Evolutionary conservation across 2,888 invertebrate genomes (phyloP), one percentile per base, ranked within the genome.

Genomic region (Melitaea athalia): DNA sequence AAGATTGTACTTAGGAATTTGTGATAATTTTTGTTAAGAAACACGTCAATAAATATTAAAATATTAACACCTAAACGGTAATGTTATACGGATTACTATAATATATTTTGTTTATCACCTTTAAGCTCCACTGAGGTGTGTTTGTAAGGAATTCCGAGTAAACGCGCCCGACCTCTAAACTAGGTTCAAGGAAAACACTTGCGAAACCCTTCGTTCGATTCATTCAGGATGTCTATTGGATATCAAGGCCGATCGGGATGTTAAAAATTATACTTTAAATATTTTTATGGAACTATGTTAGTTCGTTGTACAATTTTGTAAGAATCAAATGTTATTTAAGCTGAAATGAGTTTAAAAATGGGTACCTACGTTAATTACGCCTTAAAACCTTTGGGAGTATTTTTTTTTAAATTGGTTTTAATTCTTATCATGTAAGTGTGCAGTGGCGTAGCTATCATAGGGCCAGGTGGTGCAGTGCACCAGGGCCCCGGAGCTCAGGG

Each of bases 151-250:
- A 60, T 70, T 72, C 72, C 66, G 14, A 66, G 70, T 69, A 69
- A 67, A 65, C 59, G 61, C 49, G 65, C 61, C 68, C 67, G 70
- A 72, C 75, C 75, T 76, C 69, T 70, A 69, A 53, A 64, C 70
- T 69, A 66, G 74, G 75, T 76, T 75, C 75, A 76, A 76, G 75
- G 75, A 70, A 69, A 74, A 72, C 61, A 15, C 42, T 57, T 15
- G 72, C 71, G 67, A 63, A 72, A 72, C 68, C 70, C 72, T 24
- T 68, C 69, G 72, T 69, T 75, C 71, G 71, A 62, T 65, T 38
- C 55, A 69, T 70, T 73, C 68, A 72, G 75, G 72, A 74, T 74
- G 64, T 71, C 49, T 71, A 70, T 66, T 49, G 59, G 17, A 55
- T 52, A 43, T 50, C 73, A 71, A 70, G 70, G 69, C 63, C 69